Base-by-base conservation (phyloP, 2,113 vertebrate species). In the Pedetes capensis region DNA sequence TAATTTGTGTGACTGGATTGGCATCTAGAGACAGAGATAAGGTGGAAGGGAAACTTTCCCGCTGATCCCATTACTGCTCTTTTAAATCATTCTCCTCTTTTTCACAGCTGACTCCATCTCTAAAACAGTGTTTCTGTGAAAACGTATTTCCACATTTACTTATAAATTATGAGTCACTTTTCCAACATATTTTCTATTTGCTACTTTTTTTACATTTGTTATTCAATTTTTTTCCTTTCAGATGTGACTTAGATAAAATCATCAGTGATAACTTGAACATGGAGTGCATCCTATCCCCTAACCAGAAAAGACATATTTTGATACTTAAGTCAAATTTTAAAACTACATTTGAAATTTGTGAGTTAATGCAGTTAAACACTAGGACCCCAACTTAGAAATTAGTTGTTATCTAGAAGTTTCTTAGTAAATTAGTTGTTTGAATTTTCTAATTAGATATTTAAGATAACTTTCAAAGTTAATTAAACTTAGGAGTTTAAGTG, bases 31-130 rank as follows among this genome's bases (percentile, higher is more conserved):
- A 81, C 68, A 47, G 51, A 95, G 66, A 81, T 81, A 96, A 84
- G 80, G 42, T 8, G 2, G 14, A 16, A 95, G 20, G 69, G 2
- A 94, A 86, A 23, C 2, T 76, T 93, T 94, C 42, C n/a, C 57
- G 80, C 87, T 78, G 80, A 80, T 87, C 51, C 94, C 80, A 72
- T 81, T 93, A 83, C 44, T 78, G 37, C 27, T 87, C 39, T 95
- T 96, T 95, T n/a, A 72, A 91, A 91, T 69, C 78, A 37, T 85
- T 93, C n/a, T 51, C 57, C 69, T 57, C 75, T 72, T 96, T 93
- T 95, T 53, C 49, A 71, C 22, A 84, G 87, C 16, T 49, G 61
- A 93, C 81, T 89, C 87, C 78, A 82, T 74, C 93, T 91, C n/a
- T 74, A 42, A 57, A 91, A 29, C 7, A 57, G 7, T 55, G 75